These are phyloP conservation scores for Trachymyrmex cornetzi DNA, from an alignment of 1,140 invertebrate genomes.

Conservation along the genomic window DNA sequence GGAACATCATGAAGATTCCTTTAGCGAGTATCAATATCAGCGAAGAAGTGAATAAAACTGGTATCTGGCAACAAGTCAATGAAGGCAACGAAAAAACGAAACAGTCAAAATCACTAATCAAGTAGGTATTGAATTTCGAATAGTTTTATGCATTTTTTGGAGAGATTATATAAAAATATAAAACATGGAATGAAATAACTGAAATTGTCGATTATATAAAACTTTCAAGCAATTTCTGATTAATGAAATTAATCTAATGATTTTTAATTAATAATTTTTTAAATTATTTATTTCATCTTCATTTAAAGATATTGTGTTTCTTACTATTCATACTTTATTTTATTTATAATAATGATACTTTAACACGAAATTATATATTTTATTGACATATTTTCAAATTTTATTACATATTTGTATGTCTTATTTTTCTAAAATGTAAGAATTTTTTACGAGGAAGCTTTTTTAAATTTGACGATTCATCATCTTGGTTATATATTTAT, in stretches of 20 bases:
- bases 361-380: neutral
- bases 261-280: neutral
- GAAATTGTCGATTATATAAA: neutral
- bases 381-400: neutral
- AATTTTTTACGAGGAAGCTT: neutral
- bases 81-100: constrained; percentile 87
- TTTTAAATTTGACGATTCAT: neutral
- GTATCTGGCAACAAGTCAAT: constrained; percentile 98
- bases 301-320: neutral
- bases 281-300: neutral
- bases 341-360: neutral
- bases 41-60: constrained; percentile 97
- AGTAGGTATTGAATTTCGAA: constrained; percentile 74
- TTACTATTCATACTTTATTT: neutral
- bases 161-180: neutral
- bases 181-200: neutral
- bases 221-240: neutral
- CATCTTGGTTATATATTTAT: constrained; percentile 1
- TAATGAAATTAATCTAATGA: too few relatives aligned
- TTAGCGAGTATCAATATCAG: constrained; percentile 96
- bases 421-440: neutral
- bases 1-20: constrained; percentile 97
- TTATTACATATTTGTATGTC: neutral
- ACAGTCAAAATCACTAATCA: constrained; percentile 81
- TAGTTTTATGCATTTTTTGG: neutral